Percentiles rank a stretch among this genome's conserved stretches.
Evolutionary conservation across 2,888 invertebrate species (phyloP).

Genomic region (Clanis bilineata): DNA sequence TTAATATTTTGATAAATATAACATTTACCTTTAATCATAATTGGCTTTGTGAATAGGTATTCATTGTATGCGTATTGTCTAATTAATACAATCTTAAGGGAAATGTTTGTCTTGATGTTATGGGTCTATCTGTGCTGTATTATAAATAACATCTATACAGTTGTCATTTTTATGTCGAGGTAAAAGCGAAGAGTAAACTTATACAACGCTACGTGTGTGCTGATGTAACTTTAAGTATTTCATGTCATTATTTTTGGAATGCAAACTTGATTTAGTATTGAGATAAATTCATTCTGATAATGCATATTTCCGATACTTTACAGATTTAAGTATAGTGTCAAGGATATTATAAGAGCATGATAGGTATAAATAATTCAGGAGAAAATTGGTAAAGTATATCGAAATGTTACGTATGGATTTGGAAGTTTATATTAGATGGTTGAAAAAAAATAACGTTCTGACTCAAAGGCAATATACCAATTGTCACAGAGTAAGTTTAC

Average conservation of each 20-base stretch:
- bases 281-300: slow-evolving; percentile 26
- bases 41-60: slow-evolving; percentile 62
- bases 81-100: slow-evolving; percentile 39
- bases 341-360: slow-evolving; percentile 63
- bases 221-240: neutral
- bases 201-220: slow-evolving; percentile 13
- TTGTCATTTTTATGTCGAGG: neutral
- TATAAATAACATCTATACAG: slow-evolving; percentile 44
- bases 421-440: slow-evolving; percentile 51
- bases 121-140: slow-evolving; percentile 52
- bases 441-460: slow-evolving; percentile 55
- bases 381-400: slow-evolving; percentile 60
- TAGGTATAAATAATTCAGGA: slow-evolving; percentile 51
- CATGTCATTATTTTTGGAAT: slow-evolving; percentile 20
- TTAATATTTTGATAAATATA: slow-evolving; percentile 58
- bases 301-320: slow-evolving; percentile 50
- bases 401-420: slow-evolving; percentile 65
- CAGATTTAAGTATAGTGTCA: slow-evolving; percentile 58
- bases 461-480: slow-evolving; percentile 50
- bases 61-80: slow-evolving; percentile 52
- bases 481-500: slow-evolving; percentile 69
- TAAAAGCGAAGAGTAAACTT: neutral
- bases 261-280: slow-evolving; percentile 22
- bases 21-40: slow-evolving; percentile 49
- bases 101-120: slow-evolving; percentile 56